Base-by-base conservation (phyloP, 2,888 invertebrate genomes). In the Blastobasis adustella region DNA sequence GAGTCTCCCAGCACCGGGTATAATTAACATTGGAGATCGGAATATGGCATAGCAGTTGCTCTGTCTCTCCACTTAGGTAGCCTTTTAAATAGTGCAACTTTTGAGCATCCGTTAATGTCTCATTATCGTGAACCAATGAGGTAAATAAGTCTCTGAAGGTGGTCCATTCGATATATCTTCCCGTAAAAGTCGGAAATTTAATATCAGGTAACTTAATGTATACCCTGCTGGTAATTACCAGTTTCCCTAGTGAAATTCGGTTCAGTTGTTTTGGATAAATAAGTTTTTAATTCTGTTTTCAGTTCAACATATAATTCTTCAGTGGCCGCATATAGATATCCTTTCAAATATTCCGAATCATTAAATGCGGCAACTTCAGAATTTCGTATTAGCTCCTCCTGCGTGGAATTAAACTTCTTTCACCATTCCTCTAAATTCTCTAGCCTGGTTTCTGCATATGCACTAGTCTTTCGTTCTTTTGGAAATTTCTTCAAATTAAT, bases 21-120 rank as follows among this genome's bases (percentile, higher is more conserved):
- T 63, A 64, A 47, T 57, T 66, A 4, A 47, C 54, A 0, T 44
- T 42, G 0, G 58, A 58, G 3, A 60, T 52, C 0, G 54, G 51
- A 1, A 58, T 47, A 38, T 61, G 54, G 6, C 60, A 37, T 4
- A 63, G 36, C 0, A 65, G 38, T 37, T 54, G 58, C 37, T 67
- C 63, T 4, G 62, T 63, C 10, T 66, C 65, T 3, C 63, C 63
- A 0, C 53, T 44, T 6, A 62, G 10, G 45, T 58, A 44, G 0
- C 53, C 50, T 8, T 62, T 65, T 4, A 65, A 39, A 46, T 65
- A 66, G 10, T 54, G 63, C 0, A 66, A 45, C 41, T 56, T 58
- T 48, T 65, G 61, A 0, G 59, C 63, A 42, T 63, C 47, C 10
- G 59, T 58, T 6, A 67, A 10, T 0, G 49, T 9, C 0, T 45